Conservation (phyloP, 2,888 invertebrate genomes). For the Apoderus coryli region DNA sequence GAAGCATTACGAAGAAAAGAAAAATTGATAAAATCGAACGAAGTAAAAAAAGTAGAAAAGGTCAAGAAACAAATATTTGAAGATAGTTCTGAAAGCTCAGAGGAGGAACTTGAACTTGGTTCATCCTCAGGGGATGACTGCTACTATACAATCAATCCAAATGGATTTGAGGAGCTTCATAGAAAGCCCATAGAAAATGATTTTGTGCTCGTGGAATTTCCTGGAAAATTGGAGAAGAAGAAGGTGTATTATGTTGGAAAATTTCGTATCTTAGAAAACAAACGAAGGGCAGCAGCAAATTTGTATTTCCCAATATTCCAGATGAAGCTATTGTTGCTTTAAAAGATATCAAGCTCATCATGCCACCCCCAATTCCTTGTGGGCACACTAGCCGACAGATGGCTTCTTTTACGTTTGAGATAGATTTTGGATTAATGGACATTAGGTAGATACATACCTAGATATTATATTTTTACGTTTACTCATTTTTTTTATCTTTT, state of each 20-base stretch:
- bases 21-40: slow-evolving; percentile 8
- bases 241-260: slow-evolving; percentile 10
- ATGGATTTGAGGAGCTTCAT: slow-evolving; percentile 9
- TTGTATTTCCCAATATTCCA: slow-evolving; percentile 11
- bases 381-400: slow-evolving; percentile 9
- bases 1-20: slow-evolving; percentile 5
- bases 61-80: slow-evolving; percentile 9
- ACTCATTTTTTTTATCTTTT: too few relatives aligned
- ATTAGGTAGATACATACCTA: too few relatives aligned
- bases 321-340: slow-evolving; percentile 10
- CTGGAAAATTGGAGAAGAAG: slow-evolving; percentile 7
- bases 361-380: slow-evolving; percentile 9
- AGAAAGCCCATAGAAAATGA: slow-evolving; percentile 9
- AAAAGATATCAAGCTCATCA: slow-evolving; percentile 10
- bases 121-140: slow-evolving; percentile 10
- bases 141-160: slow-evolving; percentile 7
- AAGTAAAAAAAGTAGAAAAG: slow-evolving; percentile 8
- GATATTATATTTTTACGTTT: too few relatives aligned
- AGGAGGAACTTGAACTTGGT: slow-evolving; percentile 6
- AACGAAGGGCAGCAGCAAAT: slow-evolving; percentile 9
- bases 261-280: too few relatives aligned
- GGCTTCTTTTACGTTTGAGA: too few relatives aligned
- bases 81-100: slow-evolving; percentile 9
- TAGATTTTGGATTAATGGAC: slow-evolving; percentile 7
- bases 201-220: slow-evolving; percentile 10